Conservation (phyloP, 2,888 invertebrate species). For the Cryptus viduatorius region DNA sequence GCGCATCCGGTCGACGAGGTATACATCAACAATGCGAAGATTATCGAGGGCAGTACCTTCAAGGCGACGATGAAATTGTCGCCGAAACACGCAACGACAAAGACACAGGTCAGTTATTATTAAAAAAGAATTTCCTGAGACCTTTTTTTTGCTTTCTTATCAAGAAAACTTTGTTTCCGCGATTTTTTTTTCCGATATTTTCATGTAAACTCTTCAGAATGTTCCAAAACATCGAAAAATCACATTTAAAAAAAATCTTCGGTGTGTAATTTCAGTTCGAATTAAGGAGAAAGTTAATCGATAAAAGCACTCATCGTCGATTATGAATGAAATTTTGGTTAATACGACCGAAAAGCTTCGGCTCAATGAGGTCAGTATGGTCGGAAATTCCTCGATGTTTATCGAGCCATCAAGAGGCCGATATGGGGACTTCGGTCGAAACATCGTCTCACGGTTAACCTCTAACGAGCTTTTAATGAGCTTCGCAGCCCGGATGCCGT, state of each 20-base stretch:
- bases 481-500: constrained; percentile 60
- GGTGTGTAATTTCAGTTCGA: no score
- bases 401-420: constrained; percentile 2
- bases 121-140: constrained; percentile 9
- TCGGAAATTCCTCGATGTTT: background rate
- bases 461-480: constrained; percentile 81
- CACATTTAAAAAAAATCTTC: no score
- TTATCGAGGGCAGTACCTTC: constrained; percentile 90
- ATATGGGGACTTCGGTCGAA: constrained; percentile 1
- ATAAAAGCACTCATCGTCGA: background rate
- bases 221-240: no score
- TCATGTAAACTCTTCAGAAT: no score
- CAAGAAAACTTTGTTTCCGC: no score
- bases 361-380: background rate
- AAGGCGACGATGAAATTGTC: constrained; percentile 87
- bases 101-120: constrained; percentile 87
- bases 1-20: constrained; percentile 89
- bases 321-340: background rate
- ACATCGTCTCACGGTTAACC: constrained; percentile 66
- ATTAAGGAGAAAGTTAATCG: background rate
- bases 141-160: background rate
- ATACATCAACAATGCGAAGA: constrained; percentile 94
- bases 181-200: no score
- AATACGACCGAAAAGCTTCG: background rate
- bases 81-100: constrained; percentile 75